phyloP scores from a whole-genome alignment of 2,797 vertebrate genomes.

The Paguma larvata region DNA sequence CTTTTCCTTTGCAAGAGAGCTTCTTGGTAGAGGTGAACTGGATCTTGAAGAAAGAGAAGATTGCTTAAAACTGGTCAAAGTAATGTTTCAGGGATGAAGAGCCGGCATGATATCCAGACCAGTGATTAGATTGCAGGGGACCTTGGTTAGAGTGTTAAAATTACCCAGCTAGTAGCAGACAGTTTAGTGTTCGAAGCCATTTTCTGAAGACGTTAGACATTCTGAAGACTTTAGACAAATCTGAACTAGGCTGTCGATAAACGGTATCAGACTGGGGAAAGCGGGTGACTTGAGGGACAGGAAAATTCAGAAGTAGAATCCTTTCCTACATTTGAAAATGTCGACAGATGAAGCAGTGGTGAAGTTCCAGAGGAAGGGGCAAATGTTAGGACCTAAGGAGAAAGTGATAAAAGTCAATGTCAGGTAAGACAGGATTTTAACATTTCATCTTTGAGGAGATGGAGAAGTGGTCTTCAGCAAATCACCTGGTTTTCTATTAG shows the following conservation, averaged over 20 bases:
- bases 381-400: not conserved
- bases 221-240: not conserved
- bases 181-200: not conserved
- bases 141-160: not conserved
- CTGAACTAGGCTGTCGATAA: not conserved
- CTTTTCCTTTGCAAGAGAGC: not conserved
- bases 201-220: not conserved
- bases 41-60: not conserved
- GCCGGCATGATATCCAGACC: not conserved
- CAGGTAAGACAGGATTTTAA: not conserved
- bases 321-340: not conserved
- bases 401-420: not conserved
- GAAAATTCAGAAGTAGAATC: not conserved
- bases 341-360: not conserved
- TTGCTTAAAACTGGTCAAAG: conserved; percentile 15
- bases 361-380: not conserved
- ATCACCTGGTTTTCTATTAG: not conserved
- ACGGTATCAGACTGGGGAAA: not conserved
- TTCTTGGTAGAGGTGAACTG: not conserved
- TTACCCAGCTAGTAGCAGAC: not conserved
- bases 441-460: not conserved
- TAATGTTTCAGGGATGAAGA: not conserved
- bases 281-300: not conserved
- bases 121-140: not conserved
- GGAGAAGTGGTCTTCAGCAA: not conserved